Conservation (phyloP, 2,888 invertebrate genomes). For the Sesia apiformis region DNA sequence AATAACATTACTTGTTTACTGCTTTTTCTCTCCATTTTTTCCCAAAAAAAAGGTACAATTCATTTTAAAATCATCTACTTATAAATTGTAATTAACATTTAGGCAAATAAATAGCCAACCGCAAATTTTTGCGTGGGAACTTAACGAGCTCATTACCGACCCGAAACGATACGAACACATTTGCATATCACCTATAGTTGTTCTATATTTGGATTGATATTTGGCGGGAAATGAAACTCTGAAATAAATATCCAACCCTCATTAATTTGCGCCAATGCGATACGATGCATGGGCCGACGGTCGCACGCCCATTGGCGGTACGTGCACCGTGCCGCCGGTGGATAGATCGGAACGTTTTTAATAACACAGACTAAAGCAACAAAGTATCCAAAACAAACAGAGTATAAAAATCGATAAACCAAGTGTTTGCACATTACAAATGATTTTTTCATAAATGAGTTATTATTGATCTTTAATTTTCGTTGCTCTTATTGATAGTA, state of each 20-base stretch:
- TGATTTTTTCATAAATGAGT: no score
- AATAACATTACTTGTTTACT: no score
- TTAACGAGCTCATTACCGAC: conserved; percentile 46
- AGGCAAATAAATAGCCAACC: background rate
- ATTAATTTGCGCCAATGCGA: conserved; percentile 71
- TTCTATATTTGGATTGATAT: background rate
- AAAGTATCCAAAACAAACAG: no score
- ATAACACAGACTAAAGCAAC: no score
- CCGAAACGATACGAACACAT: conserved; percentile 19
- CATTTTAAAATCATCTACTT: background rate
- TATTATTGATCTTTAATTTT: no score
- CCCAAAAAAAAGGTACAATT: no score
- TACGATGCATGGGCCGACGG: conserved; percentile 45
- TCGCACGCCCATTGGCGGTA: conserved; percentile 31
- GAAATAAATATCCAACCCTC: conserved; percentile 69
- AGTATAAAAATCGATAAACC: no score
- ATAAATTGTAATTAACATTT: background rate
- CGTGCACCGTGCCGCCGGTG: conserved; percentile 11
- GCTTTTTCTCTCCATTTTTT: no score
- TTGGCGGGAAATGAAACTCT: conserved; percentile 42
- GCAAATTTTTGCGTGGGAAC: conserved; percentile 5
- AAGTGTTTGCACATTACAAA: no score
- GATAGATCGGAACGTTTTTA: background rate
- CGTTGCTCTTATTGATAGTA: no score
- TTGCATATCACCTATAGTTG: conserved; percentile 28